Evolutionary conservation across 1,140 invertebrate genomes (phyloP), one percentile per base, ranked within the genome.

Genomic region (Eriocheir sinensis): DNA sequence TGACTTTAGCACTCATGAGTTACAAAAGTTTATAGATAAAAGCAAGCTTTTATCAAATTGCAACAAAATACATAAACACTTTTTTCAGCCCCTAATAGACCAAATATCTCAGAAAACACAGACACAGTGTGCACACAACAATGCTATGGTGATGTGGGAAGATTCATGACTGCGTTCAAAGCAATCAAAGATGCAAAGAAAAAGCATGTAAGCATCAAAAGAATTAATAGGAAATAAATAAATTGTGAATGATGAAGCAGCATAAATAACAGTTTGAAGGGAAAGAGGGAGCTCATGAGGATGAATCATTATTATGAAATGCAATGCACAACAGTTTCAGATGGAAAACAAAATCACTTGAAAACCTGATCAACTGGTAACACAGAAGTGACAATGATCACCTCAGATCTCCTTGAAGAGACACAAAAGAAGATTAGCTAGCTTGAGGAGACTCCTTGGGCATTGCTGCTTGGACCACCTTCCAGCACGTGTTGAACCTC

Each of bases 391-490:
- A 72, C 60, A 72, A n/a, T n/a, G n/a, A n/a, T n/a, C 60, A 72
- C 60, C 60, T 72, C 17, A 72, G 27, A 72, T 72, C 60, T 72
- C 60, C 60, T n/a, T n/a, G 6, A 72, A 72, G n/a, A 8, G 60
- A 72, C 1, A 72, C n/a, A n/a, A n/a, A n/a, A 21, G 60, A 21
- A 72, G 60, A n/a, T n/a, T n/a, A 72, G 60, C 60, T n/a, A 72
- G 17, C 21, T 72, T n/a, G n/a, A 72, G 60, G n/a, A 72, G 44
- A 72, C n/a, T 3, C 60, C 6, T 72, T 12, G 17, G 60, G 60
- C 86, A 89, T 89, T 32, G 93, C 93, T 27, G 48, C 93, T n/a
- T 44, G 32, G 40, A 93, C 93, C 38, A 93, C 93, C 36, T 89
- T 79, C 93, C 93, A 93, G 79, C 93, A 93, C 4, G 53, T 89